Evolutionary conservation across 2,888 invertebrate species (phyloP).

Genomic region (Lordiphosa fenestrarum): DNA sequence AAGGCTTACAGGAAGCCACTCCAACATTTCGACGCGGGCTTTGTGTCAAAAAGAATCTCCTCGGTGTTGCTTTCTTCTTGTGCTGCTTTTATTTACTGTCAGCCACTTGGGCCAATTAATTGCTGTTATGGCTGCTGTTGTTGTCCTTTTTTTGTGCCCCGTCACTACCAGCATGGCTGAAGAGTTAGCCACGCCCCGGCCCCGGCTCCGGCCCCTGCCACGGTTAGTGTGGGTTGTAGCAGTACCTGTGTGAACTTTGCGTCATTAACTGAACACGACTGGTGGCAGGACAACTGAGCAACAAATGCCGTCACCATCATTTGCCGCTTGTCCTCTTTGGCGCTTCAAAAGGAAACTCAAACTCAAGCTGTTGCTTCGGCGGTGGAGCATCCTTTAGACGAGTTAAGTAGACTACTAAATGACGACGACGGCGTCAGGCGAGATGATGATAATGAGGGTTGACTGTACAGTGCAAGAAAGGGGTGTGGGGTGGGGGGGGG

Average conservation of each 20-base stretch:
- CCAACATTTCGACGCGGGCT: slow-evolving; percentile 15
- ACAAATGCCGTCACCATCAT: slow-evolving; percentile 56
- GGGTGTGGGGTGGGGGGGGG: slow-evolving; percentile 7
- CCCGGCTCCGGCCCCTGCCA: background rate
- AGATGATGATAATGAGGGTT: slow-evolving; percentile 41
- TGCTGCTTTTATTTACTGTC: slow-evolving; percentile 53
- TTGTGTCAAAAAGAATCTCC: slow-evolving; percentile 34
- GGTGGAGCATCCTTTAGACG: slow-evolving; percentile 62
- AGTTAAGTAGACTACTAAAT: slow-evolving; percentile 75
- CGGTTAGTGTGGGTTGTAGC: slow-evolving; percentile 5
- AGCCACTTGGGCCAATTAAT: slow-evolving; percentile 60
- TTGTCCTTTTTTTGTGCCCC: slow-evolving; percentile 37
- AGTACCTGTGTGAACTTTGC: slow-evolving; percentile 62
- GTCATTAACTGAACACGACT: slow-evolving; percentile 51
- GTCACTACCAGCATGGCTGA: slow-evolving; percentile 46
- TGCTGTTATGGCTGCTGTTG: slow-evolving; percentile 38
- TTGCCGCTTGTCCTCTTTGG: slow-evolving; percentile 16
- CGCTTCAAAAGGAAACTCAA: slow-evolving; percentile 49
- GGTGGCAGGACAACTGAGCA: slow-evolving; percentile 40
- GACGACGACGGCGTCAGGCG: slow-evolving; percentile 41
- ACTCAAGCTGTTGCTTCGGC: slow-evolving; percentile 60
- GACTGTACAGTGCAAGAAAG: slow-evolving; percentile 16
- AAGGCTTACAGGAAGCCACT: no score
- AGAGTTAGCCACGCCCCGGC: slow-evolving; percentile 18
- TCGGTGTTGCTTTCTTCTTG: slow-evolving; percentile 36